Percentiles rank a stretch among this genome's conserved stretches.
These are phyloP conservation scores for Agrotis clavis DNA, from an alignment of 2,888 invertebrate genomes.

Conservation along the genomic window DNA sequence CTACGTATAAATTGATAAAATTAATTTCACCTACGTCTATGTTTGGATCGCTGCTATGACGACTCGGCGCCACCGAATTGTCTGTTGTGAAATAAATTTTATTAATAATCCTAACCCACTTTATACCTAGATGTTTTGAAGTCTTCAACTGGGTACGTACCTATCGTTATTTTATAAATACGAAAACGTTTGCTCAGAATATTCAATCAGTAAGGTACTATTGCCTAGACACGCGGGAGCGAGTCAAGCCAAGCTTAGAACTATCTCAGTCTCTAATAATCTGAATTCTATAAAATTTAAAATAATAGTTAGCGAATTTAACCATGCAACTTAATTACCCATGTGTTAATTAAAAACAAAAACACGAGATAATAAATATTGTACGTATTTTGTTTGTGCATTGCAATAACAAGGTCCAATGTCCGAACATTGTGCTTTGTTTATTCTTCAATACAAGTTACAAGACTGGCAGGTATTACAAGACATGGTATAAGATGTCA, in stretches of 20 bases:
- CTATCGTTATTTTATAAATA: slow-evolving; percentile 36
- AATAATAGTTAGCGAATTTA: neutral
- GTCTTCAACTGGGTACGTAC: slow-evolving; percentile 24
- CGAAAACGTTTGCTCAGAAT: neutral
- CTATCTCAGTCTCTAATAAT: too few relatives aligned
- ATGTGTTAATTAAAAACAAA: neutral
- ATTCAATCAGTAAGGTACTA: neutral
- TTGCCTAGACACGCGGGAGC: too few relatives aligned
- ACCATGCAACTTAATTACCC: neutral
- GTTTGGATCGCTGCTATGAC: slow-evolving; percentile 51
- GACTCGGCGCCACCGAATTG: slow-evolving; percentile 38
- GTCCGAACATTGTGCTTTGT: neutral
- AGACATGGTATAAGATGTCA: neutral
- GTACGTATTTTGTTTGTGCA: neutral
- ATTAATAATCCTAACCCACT: slow-evolving; percentile 65
- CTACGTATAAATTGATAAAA: slow-evolving; percentile 7
- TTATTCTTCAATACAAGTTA: neutral
- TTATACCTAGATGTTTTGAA: slow-evolving; percentile 33
- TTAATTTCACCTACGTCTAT: slow-evolving; percentile 17
- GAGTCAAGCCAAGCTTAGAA: too few relatives aligned
- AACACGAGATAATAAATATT: neutral
- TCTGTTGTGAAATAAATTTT: slow-evolving; percentile 62
- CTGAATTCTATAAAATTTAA: neutral
- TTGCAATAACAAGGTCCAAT: neutral
- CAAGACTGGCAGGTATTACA: neutral